A percentile compares a stretch with the other conserved stretches of the same genome.
These are phyloP conservation scores for Stichopus chloronotus DNA, from an alignment of 35 echinoderm and acorn worm genomes.

Conservation along the genomic window DNA sequence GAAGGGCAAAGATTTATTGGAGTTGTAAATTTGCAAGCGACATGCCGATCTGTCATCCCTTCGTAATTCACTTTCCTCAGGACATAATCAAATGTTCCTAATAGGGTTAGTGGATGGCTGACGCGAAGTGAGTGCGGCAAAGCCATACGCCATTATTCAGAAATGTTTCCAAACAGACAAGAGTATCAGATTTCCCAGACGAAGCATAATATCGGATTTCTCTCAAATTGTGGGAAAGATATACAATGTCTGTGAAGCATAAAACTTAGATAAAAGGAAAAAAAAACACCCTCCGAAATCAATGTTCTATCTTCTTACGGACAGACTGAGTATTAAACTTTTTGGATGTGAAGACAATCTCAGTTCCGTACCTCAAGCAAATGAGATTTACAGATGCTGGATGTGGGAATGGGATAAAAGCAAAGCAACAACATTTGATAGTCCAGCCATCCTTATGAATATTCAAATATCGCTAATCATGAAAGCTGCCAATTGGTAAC, in stretches of 20 bases:
- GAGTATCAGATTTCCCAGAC: neutral
- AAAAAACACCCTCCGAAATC: too few relatives aligned
- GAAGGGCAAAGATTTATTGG: neutral
- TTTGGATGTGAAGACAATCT: neutral
- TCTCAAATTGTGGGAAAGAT: too few relatives aligned
- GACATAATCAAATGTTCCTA: slow-evolving; percentile 45
- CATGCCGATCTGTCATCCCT: slow-evolving; percentile 3
- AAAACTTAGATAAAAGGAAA: too few relatives aligned
- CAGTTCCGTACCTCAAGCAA: too few relatives aligned
- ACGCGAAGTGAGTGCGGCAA: neutral
- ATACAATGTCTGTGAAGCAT: too few relatives aligned
- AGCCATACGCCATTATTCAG: neutral
- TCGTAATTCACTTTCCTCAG: neutral
- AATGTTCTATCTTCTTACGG: neutral
- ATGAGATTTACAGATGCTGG: too few relatives aligned
- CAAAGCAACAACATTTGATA: too few relatives aligned
- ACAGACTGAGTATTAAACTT: neutral
- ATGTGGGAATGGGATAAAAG: too few relatives aligned
- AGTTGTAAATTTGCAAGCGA: slow-evolving; percentile 10
- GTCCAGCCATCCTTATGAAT: too few relatives aligned
- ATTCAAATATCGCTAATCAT: too few relatives aligned
- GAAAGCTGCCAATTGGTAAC: too few relatives aligned
- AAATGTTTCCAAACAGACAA: neutral
- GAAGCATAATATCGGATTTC: neutral
- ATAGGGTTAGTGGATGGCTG: neutral